phyloP scores from a whole-genome alignment of 2,113 vertebrate genomes.

The Antechinus flavipes region DNA sequence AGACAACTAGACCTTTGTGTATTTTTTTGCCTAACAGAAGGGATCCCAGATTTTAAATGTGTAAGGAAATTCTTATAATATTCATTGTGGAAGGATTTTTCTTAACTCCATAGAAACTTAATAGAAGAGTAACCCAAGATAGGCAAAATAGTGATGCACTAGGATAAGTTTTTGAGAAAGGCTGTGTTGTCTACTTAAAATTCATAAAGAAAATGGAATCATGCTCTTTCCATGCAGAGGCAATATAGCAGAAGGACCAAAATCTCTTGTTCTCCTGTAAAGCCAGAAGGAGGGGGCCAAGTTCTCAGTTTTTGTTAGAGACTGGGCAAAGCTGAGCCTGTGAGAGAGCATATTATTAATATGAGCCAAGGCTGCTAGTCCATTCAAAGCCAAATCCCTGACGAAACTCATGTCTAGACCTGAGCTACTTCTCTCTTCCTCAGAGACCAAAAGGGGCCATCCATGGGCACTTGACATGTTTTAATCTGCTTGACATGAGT shows the following conservation, averaged over 20 bases:
- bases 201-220: neutral
- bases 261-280: neutral
- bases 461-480: neutral
- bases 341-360: neutral
- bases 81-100: neutral
- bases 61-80: neutral
- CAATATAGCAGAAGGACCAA: neutral
- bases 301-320: neutral
- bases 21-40: neutral
- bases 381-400: neutral
- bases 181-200: neutral
- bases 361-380: neutral
- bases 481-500: constrained; percentile 19
- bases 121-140: neutral
- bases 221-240: neutral
- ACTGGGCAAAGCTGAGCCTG: neutral
- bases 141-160: neutral
- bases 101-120: neutral
- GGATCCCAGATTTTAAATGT: neutral
- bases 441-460: neutral
- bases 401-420: constrained; percentile 2
- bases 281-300: neutral
- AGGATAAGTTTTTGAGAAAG: neutral
- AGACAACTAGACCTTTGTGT: neutral
- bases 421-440: neutral